phyloP scores from a whole-genome alignment of 2,888 invertebrate species.

The Clanis bilineata region DNA sequence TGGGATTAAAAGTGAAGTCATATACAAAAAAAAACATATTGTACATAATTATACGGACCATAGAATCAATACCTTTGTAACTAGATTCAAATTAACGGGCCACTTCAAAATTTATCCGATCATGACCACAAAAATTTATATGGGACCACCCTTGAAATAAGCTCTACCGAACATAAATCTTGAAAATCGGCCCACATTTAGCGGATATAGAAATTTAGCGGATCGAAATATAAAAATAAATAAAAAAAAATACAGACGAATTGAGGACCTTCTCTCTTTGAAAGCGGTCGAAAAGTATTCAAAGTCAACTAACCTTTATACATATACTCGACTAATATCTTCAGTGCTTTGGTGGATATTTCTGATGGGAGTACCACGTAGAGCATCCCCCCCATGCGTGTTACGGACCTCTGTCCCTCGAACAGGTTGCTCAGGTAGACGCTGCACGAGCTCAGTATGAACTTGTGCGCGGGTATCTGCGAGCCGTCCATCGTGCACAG shows the following conservation, averaged over 20 bases:
- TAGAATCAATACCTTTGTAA: too few relatives aligned
- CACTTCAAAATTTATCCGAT: too few relatives aligned
- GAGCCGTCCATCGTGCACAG: slow-evolving; percentile 90
- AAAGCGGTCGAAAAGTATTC: background rate
- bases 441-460: slow-evolving; percentile 92
- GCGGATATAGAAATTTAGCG: too few relatives aligned
- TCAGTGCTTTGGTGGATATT: slow-evolving; percentile 89
- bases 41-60: too few relatives aligned
- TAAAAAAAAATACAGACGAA: too few relatives aligned
- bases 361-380: slow-evolving; percentile 91
- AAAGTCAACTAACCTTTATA: slow-evolving; percentile 84
- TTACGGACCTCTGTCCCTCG: slow-evolving; percentile 73
- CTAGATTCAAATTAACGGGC: too few relatives aligned
- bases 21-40: too few relatives aligned
- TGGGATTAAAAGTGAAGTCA: too few relatives aligned
- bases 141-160: too few relatives aligned
- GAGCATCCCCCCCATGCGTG: slow-evolving; percentile 78
- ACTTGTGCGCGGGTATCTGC: slow-evolving; percentile 92
- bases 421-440: slow-evolving; percentile 71
- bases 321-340: slow-evolving; percentile 93
- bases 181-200: too few relatives aligned
- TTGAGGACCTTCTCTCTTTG: background rate
- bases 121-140: background rate
- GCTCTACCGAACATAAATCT: too few relatives aligned
- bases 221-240: too few relatives aligned